Percentiles rank a stretch among this genome's conserved stretches.
Conservation (phyloP, 1,140 invertebrate genomes). For the Gryon sp. region DNA sequence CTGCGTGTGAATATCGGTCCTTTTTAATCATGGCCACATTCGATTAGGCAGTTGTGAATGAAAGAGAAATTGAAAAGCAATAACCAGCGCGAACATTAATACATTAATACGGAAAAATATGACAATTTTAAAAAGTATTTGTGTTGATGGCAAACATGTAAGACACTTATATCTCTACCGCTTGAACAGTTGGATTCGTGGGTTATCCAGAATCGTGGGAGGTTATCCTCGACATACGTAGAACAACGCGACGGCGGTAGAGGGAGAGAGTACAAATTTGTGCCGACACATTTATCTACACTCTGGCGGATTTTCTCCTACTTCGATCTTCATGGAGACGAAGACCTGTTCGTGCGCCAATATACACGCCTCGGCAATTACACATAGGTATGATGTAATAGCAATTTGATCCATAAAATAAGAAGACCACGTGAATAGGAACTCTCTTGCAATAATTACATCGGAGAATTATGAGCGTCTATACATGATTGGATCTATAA, state of each 20-base stretch:
- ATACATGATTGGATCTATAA: conserved; percentile 76
- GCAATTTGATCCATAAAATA: conserved; percentile 77
- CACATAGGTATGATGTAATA: conserved; percentile 70
- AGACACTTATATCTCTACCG: conserved; percentile 42
- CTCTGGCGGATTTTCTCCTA: conserved; percentile 59
- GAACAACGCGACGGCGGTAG: not conserved
- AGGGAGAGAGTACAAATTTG: conserved; percentile 20
- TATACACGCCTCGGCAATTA: conserved; percentile 25
- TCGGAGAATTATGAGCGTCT: conserved; percentile 74
- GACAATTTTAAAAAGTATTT: no score
- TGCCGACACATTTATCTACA: conserved; percentile 65
- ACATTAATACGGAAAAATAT: no score
- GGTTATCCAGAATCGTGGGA: conserved; percentile 67
- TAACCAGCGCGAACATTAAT: no score
- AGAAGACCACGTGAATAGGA: conserved; percentile 68
- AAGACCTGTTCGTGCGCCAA: conserved; percentile 14
- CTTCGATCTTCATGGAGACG: conserved; percentile 34
- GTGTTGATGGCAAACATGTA: conserved; percentile 27
- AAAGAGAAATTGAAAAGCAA: no score
- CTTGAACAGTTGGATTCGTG: conserved; percentile 36
- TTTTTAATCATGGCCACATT: conserved; percentile 42
- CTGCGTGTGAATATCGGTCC: conserved; percentile 3
- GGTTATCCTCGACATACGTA: conserved; percentile 67
- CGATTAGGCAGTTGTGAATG: no score
- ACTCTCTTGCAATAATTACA: conserved; percentile 75